Base-by-base conservation (phyloP, 2,113 vertebrate species). In the Hiodon tergisus region DNA sequence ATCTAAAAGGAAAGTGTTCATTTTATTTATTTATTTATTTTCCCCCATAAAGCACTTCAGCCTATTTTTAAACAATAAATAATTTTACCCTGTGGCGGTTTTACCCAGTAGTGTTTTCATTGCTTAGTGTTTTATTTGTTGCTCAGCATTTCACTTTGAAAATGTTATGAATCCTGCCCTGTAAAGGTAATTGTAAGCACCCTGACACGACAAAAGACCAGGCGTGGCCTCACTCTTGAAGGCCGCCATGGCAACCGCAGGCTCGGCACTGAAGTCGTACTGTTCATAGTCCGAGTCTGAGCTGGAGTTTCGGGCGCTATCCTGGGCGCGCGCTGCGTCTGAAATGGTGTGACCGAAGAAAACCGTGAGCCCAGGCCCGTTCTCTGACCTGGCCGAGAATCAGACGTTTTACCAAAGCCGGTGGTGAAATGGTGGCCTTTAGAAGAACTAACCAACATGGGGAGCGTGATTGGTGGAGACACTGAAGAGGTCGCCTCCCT, bases 281-380 rank as follows among this genome's bases (percentile, higher is more conserved):
- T 67, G 57, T 70, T 79, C 76, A 13, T 80, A 73, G 47, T 82
- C 67, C 2, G 79, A 81, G 73, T 80, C 71, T 60, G 50, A 72
- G 3, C 77, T 78, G 46, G 70, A 74, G 31, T 71, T 67, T 14
- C 66, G 74, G 54, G 17, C 52, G 17, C 60, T 68, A 6, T 13
- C 9, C n/a, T 71, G 17, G 69, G 69, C 48, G 31, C 14, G 7
- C 2, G 5, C 9, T 6, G 4, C 6, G 70, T 17, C n/a, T 31
- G 31, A 31, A 31, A 31, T 2, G 31, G 31, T 31, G 31, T 31
- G 31, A 31, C 31, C 31, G 31, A 31, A 31, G 31, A 31, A 31
- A 31, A 2, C 31, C 31, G 2, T 31, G 31, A 31, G 31, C 31
- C 31, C 31, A 31, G 31, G 31, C 31, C 31, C 31, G 31, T 31